Evolutionary conservation across 2,888 invertebrate genomes (phyloP), one percentile per base, ranked within the genome.

Genomic region (Acrobasis consociella): DNA sequence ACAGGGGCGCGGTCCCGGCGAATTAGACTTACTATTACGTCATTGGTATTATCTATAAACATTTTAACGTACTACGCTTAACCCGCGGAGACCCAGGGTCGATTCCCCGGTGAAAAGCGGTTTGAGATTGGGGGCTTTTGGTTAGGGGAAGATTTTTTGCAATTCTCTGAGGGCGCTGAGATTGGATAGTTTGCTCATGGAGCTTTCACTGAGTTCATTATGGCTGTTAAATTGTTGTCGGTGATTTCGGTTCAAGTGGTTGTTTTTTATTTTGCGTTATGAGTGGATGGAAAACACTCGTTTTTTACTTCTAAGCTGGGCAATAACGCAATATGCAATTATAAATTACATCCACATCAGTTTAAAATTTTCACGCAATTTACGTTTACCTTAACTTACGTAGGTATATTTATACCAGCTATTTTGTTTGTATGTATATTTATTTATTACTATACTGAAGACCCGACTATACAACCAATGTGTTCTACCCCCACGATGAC

Each of bases 31-130:
- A 87, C 87, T 86, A 89, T 90, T 87, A 84, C 85, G 81, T 83
- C 80, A 86, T 82, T 73, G 78, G 88, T 82, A 89, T 92, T 91
- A 91, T 91, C 90, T 91, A 87, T 91, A 91, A 92, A 91, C 91
- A 91, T 92, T 91, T 91, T 89, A 91, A 84, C 88, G 86, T 86
- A 80, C 78, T 86, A 80, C 78, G 86, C 86, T 91, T 91, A 91
- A 92, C 91, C 91, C 89, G 85, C 81, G 89, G 88, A 89, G 89
- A 89, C 89, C 90, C 86, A 73, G 72, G 82, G 83, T 85, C 76
- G 80, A 82, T 81, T 84, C 83, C 85, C 85, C 75, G 81, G 81
- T 82, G 86, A 71, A 80, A 82, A 82, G 86, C 83, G 86, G 83
- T 86, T 81, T 68, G 62, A 74, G 65, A 52, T 55, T 69, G 73